phyloP scores from a whole-genome alignment of 1,140 invertebrate species.

The Drosophila takahashii region DNA sequence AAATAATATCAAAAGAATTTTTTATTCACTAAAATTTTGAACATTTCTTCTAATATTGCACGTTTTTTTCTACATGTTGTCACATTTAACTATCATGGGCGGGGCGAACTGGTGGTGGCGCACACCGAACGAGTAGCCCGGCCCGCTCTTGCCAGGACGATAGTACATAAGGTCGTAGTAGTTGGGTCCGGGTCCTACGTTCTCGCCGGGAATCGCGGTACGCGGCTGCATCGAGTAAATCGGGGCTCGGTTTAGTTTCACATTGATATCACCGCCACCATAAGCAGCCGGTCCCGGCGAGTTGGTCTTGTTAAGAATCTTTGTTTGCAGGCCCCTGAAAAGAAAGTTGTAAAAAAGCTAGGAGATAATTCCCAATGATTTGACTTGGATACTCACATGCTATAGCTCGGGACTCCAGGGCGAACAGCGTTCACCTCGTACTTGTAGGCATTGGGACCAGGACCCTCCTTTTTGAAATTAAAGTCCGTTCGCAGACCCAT shows the following conservation, averaged over 20 bases:
- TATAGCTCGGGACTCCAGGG: conserved; percentile 84
- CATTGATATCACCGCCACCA: conserved; percentile 68
- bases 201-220: conserved; percentile 16
- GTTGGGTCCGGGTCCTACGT: conserved; percentile 84
- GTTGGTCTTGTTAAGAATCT: conserved; percentile 42
- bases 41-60: conserved; percentile 70
- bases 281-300: conserved; percentile 88
- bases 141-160: conserved; percentile 66
- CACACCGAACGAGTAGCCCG: conserved; percentile 73
- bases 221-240: conserved; percentile 83
- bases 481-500: conserved; percentile 85
- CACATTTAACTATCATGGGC: conserved; percentile 82
- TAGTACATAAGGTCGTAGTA: conserved; percentile 80
- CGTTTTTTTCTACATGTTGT: conserved; percentile 68
- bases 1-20: not conserved
- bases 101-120: conserved; percentile 70
- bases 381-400: conserved; percentile 83
- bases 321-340: conserved; percentile 83
- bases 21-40: conserved; percentile 45
- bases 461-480: conserved; percentile 84
- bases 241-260: conserved; percentile 73
- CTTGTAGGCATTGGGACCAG: conserved; percentile 88
- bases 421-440: conserved; percentile 84
- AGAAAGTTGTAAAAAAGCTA: not conserved
- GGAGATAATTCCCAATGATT: rapidly evolving